phyloP scores from a whole-genome alignment of 2,888 invertebrate genomes.

The Leucophenga montana region DNA sequence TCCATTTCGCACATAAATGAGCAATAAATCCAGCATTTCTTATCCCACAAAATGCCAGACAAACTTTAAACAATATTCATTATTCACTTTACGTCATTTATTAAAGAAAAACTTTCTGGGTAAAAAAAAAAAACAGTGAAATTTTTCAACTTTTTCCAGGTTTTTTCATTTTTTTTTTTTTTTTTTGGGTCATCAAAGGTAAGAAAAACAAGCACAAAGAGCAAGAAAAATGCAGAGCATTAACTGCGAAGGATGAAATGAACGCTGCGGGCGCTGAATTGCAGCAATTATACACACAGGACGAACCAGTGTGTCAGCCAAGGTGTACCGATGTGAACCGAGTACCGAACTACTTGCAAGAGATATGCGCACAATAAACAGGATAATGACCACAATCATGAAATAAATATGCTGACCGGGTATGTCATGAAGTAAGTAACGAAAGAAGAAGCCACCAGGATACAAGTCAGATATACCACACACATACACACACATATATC shows the following conservation, averaged over 20 bases:
- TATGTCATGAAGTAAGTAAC: background rate
- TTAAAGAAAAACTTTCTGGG: constrained; percentile 3
- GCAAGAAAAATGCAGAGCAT: background rate
- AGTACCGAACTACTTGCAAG: background rate
- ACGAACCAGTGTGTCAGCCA: background rate
- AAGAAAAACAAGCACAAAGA: background rate
- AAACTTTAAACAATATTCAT: constrained; percentile 9
- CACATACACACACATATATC: no score
- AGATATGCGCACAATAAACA: constrained; percentile 55
- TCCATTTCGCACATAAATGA: no score
- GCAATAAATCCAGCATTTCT: no score
- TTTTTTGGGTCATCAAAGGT: background rate
- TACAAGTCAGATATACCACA: no score
- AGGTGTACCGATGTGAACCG: no score
- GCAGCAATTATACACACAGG: constrained; percentile 10
- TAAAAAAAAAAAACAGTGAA: background rate
- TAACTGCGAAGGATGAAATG: background rate
- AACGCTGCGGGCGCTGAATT: background rate
- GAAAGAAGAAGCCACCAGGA: background rate
- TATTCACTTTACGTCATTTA: constrained; percentile 15
- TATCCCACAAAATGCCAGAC: background rate
- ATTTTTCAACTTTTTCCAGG: background rate
- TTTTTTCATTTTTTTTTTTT: background rate
- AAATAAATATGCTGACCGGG: constrained; percentile 11
- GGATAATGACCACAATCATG: constrained; percentile 50